These are phyloP conservation scores for Nicator chloris DNA, from an alignment of 2,113 vertebrate genomes.

Conservation along the genomic window DNA sequence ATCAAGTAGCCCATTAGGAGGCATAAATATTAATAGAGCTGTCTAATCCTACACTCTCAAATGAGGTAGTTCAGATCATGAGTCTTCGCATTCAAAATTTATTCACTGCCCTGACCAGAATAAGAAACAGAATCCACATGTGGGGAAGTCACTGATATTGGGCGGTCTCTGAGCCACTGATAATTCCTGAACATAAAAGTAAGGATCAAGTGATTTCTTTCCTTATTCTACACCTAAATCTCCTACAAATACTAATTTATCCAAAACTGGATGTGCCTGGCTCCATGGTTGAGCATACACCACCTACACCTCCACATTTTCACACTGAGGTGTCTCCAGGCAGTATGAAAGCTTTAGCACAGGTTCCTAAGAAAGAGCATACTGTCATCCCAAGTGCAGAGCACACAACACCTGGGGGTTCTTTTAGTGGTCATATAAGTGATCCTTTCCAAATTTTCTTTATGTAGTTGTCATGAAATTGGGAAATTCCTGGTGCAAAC, in stretches of 20 bases:
- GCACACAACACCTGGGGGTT: background rate
- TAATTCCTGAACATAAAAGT: slow-evolving; percentile 25
- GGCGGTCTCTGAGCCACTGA: background rate
- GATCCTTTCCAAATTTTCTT: background rate
- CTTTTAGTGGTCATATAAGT: background rate
- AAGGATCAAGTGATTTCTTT: slow-evolving; percentile 14
- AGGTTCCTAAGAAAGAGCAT: background rate
- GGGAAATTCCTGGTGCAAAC: background rate
- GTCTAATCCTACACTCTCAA: slow-evolving; percentile 48
- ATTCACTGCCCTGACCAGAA: slow-evolving; percentile 25
- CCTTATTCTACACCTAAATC: background rate
- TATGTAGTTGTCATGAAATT: background rate
- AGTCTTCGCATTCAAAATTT: slow-evolving; percentile 58
- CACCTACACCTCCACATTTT: background rate
- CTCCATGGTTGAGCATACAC: background rate
- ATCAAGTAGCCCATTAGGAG: slow-evolving; percentile 52
- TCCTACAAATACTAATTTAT: background rate
- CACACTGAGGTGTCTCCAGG: background rate
- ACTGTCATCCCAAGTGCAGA: background rate
- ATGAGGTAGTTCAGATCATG: slow-evolving; percentile 52
- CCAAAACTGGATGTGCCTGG: background rate
- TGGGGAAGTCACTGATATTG: background rate
- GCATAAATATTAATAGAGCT: slow-evolving; percentile 66
- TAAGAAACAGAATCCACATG: slow-evolving; percentile 11
- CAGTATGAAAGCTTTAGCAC: background rate